Evolutionary conservation across 2,113 vertebrate species (phyloP).

Genomic region (Centropus unirufus): DNA sequence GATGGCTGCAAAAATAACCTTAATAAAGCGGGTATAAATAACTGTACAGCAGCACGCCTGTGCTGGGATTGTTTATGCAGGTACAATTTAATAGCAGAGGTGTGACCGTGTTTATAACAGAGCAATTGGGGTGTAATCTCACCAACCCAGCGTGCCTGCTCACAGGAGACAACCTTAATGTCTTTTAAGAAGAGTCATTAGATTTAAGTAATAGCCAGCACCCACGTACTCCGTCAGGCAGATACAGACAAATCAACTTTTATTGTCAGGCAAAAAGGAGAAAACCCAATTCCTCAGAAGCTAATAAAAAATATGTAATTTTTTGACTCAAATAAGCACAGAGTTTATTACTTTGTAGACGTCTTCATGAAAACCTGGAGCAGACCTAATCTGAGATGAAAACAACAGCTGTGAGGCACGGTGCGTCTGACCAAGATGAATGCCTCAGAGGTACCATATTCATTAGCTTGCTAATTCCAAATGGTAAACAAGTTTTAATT

Average conservation of each 20-base stretch:
- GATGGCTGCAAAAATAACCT: background rate
- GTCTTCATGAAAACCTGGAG: slow-evolving; percentile 46
- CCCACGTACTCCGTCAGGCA: slow-evolving; percentile 16
- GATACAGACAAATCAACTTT: slow-evolving; percentile 63
- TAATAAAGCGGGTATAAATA: slow-evolving; percentile 43
- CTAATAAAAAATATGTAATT: slow-evolving; percentile 63
- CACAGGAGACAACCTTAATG: slow-evolving; percentile 28
- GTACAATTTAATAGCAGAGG: slow-evolving; percentile 42
- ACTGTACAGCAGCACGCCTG: background rate
- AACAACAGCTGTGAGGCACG: slow-evolving; percentile 70
- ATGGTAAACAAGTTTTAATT: slow-evolving; percentile 71
- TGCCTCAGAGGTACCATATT: slow-evolving; percentile 59
- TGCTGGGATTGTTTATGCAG: slow-evolving; percentile 25
- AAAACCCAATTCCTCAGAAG: slow-evolving; percentile 64
- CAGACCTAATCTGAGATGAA: slow-evolving; percentile 38
- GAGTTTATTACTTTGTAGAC: slow-evolving; percentile 47
- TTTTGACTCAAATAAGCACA: slow-evolving; percentile 39
- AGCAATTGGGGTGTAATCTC: background rate
- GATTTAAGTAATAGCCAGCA: slow-evolving; percentile 63
- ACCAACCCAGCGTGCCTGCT: background rate
- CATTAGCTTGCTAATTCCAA: slow-evolving; percentile 68
- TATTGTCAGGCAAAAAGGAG: slow-evolving; percentile 46
- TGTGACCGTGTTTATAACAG: background rate
- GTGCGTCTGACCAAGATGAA: slow-evolving; percentile 63
- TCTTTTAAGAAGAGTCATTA: slow-evolving; percentile 50